Base-by-base conservation (phyloP, 2,113 vertebrate genomes). In the Peromyscus polionotus region DNA sequence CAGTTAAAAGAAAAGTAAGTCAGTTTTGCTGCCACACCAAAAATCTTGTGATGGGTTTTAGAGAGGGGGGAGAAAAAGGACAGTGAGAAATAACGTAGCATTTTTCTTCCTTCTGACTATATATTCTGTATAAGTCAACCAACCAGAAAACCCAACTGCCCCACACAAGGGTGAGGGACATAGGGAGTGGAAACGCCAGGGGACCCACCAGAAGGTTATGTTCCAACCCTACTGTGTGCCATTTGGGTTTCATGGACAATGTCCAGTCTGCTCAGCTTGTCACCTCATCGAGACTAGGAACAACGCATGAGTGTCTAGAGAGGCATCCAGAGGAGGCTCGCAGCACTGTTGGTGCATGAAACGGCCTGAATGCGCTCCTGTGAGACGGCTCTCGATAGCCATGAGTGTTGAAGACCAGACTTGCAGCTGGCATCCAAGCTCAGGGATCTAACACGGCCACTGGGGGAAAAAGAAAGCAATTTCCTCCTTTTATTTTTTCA, bases 401-500 rank as follows among this genome's bases (percentile, higher is more conserved):
- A 28, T 14, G 51, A 91, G 76, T 22, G 31, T 33, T 54, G 84
- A 51, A 95, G 91, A 83, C n/a, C 36, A 96, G 80, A 80, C 65
- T 51, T 59, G 42, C 68, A 93, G 80, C 33, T 61, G 75, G 3
- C 48, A 92, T 13, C 54, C 79, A 24, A 93, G n/a, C 28, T 94
- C 31, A 88, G 48, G 48, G 86, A 88, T 51, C 63, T 31, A 94
- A 88, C 0, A 88, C n/a, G 61, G 67, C 91, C 81, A 76, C 24
- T 5, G 54, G 7, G 3, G 4, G 3, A 1, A 2, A 1, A 28
- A 14, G 73, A 88, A 86, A 45, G 22, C 24, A 16, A 90, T 91
- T 26, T 86, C 79, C 75, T 88, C 31, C 80, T 61, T 91, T 85
- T 76, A 33, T 17, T 95, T 95, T 80, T 83, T 77, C 31, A 81